Evolutionary conservation across 2,797 vertebrate species (phyloP).

Genomic region (Oceanodroma leucorhoa): DNA sequence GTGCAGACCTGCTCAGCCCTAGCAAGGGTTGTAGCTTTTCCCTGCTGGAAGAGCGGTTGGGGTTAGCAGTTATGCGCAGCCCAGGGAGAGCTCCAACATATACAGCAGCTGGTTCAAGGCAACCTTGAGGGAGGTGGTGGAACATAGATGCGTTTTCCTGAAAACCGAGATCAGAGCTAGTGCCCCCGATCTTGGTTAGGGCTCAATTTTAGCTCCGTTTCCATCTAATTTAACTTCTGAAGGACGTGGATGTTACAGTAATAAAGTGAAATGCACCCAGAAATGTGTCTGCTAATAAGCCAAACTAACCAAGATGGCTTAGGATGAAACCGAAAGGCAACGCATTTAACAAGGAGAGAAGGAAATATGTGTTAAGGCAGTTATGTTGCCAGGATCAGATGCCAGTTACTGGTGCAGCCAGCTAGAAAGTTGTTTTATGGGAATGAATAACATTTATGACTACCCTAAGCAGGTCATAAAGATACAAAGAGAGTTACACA

Average conservation of each 20-base stretch:
- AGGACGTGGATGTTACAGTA: not conserved
- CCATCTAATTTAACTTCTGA: conserved; percentile 28
- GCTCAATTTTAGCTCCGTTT: conserved; percentile 19
- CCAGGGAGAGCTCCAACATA: not conserved
- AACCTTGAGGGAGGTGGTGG: not conserved
- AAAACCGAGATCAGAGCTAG: not conserved
- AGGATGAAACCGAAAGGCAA: conserved; percentile 18
- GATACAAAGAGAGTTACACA: conserved; percentile 1
- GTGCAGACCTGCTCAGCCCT: not conserved
- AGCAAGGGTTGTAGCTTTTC: not conserved
- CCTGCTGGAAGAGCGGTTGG: not conserved
- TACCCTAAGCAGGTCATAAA: conserved; percentile 27
- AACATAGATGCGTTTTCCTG: not conserved
- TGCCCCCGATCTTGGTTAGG: not conserved
- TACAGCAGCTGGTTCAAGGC: not conserved
- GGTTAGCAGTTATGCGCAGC: not conserved
- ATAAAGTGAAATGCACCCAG: conserved; percentile 29
- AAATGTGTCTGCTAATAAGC: conserved; percentile 22
- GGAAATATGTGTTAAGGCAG: conserved; percentile 20
- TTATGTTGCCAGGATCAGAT: conserved; percentile 4
- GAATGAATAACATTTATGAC: conserved; percentile 31
- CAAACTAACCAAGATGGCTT: not conserved
- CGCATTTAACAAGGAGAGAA: conserved; percentile 19
- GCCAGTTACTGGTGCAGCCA: conserved; percentile 35
- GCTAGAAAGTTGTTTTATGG: conserved; percentile 48